Percentiles rank a stretch among this genome's conserved stretches.
phyloP scores from a whole-genome alignment of 2,113 vertebrate species.

The Bubo bubo region DNA sequence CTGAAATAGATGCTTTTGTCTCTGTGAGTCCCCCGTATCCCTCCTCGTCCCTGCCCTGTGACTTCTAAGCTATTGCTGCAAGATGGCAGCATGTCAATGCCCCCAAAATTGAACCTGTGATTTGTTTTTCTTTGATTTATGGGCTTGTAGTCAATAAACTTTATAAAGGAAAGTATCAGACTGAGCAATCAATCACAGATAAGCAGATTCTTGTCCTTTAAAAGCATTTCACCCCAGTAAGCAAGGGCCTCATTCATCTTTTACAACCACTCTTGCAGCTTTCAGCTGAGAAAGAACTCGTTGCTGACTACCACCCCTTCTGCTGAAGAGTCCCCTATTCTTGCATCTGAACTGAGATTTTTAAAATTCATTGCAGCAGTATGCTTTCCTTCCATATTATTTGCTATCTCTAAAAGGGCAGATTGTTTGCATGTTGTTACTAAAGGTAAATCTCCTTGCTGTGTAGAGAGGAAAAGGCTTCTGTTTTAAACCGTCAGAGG shows the following conservation, averaged over 20 bases:
- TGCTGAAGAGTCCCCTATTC: slow-evolving; percentile 22
- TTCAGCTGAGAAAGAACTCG: slow-evolving; percentile 58
- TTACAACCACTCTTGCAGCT: slow-evolving; percentile 64
- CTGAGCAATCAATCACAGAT: slow-evolving; percentile 81
- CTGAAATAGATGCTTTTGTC: slow-evolving; percentile 17
- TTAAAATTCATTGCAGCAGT: slow-evolving; percentile 52
- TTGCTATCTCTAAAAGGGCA: slow-evolving; percentile 53
- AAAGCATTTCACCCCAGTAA: slow-evolving; percentile 79
- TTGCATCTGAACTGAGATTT: slow-evolving; percentile 37
- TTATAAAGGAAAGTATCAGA: slow-evolving; percentile 83
- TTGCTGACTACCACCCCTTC: slow-evolving; percentile 53
- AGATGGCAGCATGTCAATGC: slow-evolving; percentile 78
- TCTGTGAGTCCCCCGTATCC: neutral
- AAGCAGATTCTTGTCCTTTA: slow-evolving; percentile 85
- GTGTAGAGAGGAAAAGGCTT: neutral
- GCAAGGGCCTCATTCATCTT: slow-evolving; percentile 80
- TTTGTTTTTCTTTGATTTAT: slow-evolving; percentile 87
- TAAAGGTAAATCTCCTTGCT: slow-evolving; percentile 2
- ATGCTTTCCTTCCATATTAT: slow-evolving; percentile 17
- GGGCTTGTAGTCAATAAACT: slow-evolving; percentile 83
- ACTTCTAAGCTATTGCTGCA: slow-evolving; percentile 65
- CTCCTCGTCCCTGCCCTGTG: slow-evolving; percentile 29
- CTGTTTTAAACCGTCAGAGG: slow-evolving; percentile 18
- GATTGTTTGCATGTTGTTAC: slow-evolving; percentile 11
- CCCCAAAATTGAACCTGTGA: slow-evolving; percentile 81